Percentiles rank a stretch among this genome's conserved stretches.
Evolutionary conservation across 2,113 vertebrate genomes (phyloP).

Genomic region (Vidua chalybeata): DNA sequence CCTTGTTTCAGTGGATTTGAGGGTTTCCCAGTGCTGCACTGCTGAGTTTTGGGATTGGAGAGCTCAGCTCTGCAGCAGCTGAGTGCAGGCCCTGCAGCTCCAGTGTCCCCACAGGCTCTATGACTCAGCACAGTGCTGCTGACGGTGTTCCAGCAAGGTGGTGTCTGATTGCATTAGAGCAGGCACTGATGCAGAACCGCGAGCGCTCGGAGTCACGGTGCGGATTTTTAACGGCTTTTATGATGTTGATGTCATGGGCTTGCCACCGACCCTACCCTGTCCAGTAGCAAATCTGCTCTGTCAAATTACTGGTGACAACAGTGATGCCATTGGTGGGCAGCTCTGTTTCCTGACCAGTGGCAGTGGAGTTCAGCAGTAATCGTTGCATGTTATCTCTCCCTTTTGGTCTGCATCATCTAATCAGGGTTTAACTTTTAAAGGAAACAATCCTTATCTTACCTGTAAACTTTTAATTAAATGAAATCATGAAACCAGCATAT

Average conservation of each 20-base stretch:
- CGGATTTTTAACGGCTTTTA: not conserved
- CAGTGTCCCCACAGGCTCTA: not conserved
- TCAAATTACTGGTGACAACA: conserved; percentile 15
- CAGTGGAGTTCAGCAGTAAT: not conserved
- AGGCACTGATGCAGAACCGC: not conserved
- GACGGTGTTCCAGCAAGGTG: not conserved
- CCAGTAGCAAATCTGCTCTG: conserved; percentile 3
- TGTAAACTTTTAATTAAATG: not conserved
- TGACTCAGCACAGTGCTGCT: conserved; percentile 69
- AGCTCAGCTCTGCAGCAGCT: not conserved
- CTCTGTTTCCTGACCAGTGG: not conserved
- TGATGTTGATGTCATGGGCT: not conserved
- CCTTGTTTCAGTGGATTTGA: not conserved
- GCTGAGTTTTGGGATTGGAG: not conserved
- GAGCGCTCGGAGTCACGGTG: not conserved
- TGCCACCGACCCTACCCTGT: not conserved
- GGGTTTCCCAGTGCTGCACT: not conserved
- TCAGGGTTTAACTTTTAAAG: not conserved
- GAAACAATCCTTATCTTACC: not conserved
- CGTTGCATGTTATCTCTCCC: not conserved
- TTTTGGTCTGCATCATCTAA: not conserved
- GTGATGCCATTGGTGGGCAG: conserved; percentile 32
- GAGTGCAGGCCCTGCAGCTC: conserved; percentile 28
- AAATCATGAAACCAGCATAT: not conserved
- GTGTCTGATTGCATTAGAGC: conserved; percentile 16